Conservation (phyloP, 2,888 invertebrate species). For the Metalampra italica region DNA sequence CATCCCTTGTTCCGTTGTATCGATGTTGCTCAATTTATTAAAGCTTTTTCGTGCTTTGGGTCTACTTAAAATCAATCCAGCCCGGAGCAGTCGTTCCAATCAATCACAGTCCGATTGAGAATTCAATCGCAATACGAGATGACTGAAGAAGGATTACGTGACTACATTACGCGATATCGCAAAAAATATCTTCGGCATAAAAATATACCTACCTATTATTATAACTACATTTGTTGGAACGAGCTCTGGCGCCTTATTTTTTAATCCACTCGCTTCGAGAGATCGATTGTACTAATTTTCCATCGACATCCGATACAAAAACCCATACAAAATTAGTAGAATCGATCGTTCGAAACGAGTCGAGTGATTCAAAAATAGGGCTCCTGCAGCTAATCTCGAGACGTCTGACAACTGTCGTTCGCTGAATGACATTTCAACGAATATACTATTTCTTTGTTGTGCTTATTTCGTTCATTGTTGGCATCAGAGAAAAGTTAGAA, state of each 20-base stretch:
- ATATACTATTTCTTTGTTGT: background rate
- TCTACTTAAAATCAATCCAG: conserved; percentile 67
- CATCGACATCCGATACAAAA: too few relatives aligned
- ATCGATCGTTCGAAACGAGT: too few relatives aligned
- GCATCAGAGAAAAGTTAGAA: background rate
- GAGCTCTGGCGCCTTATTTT: too few relatives aligned
- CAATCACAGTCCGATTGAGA: conserved; percentile 71
- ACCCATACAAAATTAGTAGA: too few relatives aligned
- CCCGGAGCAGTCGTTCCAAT: conserved; percentile 59
- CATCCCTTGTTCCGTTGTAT: conserved; percentile 58
- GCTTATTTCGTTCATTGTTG: background rate
- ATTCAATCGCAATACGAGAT: conserved; percentile 67
- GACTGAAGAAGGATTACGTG: conserved; percentile 66
- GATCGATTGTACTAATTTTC: too few relatives aligned
- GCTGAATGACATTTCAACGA: background rate
- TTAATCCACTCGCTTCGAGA: too few relatives aligned
- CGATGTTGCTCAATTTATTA: conserved; percentile 59
- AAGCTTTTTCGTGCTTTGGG: conserved; percentile 57
- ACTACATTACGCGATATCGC: conserved; percentile 52
- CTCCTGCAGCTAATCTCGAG: background rate
- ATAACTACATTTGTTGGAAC: conserved; percentile 18
- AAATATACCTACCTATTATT: too few relatives aligned
- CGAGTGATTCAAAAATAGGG: too few relatives aligned
- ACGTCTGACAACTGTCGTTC: background rate
- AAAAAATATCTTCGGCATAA: conserved; percentile 24